Percentiles rank a stretch among this genome's conserved stretches.
Evolutionary conservation across 2,113 vertebrate species (phyloP).

Genomic region (Aspidoscelis tigris): DNA sequence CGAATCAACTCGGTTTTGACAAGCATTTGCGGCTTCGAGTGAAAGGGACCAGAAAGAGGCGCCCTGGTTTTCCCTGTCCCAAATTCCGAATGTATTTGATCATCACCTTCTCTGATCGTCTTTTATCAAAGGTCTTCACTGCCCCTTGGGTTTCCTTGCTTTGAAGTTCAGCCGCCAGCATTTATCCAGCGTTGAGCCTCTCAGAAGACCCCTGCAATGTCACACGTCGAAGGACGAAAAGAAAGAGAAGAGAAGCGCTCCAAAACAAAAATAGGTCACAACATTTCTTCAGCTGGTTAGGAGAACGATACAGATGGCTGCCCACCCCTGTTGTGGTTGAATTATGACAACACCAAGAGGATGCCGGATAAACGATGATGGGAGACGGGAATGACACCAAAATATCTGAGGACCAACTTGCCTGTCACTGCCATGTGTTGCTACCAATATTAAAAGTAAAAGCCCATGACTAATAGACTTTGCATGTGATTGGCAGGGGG

Average conservation of each 20-base stretch:
- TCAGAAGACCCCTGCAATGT: neutral
- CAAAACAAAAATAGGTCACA: too few relatives aligned
- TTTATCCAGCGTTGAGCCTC: neutral
- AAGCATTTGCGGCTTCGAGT: neutral
- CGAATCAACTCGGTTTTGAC: neutral
- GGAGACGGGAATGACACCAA: neutral
- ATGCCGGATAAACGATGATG: too few relatives aligned
- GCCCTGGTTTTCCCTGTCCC: neutral
- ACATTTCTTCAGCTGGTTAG: neutral
- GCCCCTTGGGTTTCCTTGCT: neutral
- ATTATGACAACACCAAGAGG: neutral
- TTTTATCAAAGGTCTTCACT: neutral
- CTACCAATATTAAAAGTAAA: neutral
- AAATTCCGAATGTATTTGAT: conserved; percentile 28
- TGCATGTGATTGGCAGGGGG: neutral
- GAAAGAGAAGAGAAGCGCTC: too few relatives aligned
- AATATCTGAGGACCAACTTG: neutral
- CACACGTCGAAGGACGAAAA: too few relatives aligned
- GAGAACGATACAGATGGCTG: too few relatives aligned
- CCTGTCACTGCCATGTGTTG: neutral
- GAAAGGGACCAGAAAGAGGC: neutral
- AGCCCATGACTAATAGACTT: neutral
- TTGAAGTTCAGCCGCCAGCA: neutral
- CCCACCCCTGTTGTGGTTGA: neutral
- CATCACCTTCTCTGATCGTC: conserved; percentile 8